phyloP scores from a whole-genome alignment of 1,140 invertebrate species.

The Dryas iulia region DNA sequence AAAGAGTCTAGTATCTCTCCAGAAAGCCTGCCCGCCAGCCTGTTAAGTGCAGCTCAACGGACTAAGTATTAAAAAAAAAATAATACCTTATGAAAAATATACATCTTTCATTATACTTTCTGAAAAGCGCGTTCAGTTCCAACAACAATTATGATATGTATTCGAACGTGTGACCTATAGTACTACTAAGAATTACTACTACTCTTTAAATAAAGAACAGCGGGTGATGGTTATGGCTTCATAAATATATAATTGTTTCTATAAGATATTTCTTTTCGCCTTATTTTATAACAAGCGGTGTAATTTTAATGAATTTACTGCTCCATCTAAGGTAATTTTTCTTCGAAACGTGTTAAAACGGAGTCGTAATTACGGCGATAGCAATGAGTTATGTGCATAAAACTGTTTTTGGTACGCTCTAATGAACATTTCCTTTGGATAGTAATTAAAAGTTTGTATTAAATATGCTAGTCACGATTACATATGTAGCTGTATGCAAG shows the following conservation, averaged over 20 bases:
- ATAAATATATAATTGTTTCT: constrained; percentile 17
- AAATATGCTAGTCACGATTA: not conserved
- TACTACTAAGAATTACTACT: not conserved
- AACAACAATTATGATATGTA: too few relatives aligned
- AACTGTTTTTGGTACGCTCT: constrained; percentile 13
- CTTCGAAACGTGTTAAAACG: constrained; percentile 29
- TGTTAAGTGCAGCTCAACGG: too few relatives aligned
- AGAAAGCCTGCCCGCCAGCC: too few relatives aligned
- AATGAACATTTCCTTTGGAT: not conserved
- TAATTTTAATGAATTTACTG: constrained; percentile 15
- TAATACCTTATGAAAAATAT: too few relatives aligned
- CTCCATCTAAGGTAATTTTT: constrained; percentile 22
- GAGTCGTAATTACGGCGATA: constrained; percentile 18
- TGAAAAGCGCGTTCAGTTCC: too few relatives aligned
- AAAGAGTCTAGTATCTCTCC: too few relatives aligned
- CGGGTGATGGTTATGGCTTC: constrained; percentile 37
- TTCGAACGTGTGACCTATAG: not conserved
- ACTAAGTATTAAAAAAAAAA: too few relatives aligned
- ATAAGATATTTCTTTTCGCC: constrained; percentile 13
- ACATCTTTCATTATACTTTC: too few relatives aligned
- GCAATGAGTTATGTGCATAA: constrained; percentile 18
- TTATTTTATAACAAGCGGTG: constrained; percentile 14
- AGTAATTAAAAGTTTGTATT: not conserved
- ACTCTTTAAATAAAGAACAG: constrained; percentile 3
- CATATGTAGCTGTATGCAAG: not conserved